These are phyloP conservation scores for Chloromyia formosa DNA, from an alignment of 2,888 invertebrate genomes.

Conservation along the genomic window DNA sequence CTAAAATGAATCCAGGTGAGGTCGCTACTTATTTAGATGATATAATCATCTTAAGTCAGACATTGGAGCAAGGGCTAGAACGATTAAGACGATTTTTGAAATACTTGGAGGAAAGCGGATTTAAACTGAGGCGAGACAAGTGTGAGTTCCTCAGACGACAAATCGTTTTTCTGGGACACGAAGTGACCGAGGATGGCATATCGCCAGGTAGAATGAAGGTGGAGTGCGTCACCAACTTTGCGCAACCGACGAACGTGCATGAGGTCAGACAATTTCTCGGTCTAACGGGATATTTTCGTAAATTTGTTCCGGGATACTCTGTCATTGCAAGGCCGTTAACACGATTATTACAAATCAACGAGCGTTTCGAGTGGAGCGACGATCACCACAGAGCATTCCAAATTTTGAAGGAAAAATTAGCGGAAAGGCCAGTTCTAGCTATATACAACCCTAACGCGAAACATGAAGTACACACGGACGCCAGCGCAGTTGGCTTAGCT, in stretches of 20 bases:
- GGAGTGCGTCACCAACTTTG: not conserved
- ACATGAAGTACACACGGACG: constrained; percentile 51
- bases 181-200: constrained; percentile 46
- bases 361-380: not conserved
- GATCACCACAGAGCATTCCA: not conserved
- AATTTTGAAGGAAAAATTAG: not conserved
- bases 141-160: constrained; percentile 45
- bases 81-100: no score
- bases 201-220: constrained; percentile 44
- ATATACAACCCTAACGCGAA: constrained; percentile 41
- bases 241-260: not conserved
- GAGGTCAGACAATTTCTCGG: no score
- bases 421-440: constrained; percentile 43
- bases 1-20: no score
- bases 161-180: no score
- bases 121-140: no score
- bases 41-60: no score
- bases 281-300: constrained; percentile 17
- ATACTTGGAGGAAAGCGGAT: no score
- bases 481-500: constrained; percentile 49
- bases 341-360: not conserved
- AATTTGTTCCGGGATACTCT: constrained; percentile 14
- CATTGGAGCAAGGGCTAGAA: no score
- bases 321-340: constrained; percentile 39
- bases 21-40: no score